Conservation (phyloP, 1,140 invertebrate species). For the Whitmania pigra region DNA sequence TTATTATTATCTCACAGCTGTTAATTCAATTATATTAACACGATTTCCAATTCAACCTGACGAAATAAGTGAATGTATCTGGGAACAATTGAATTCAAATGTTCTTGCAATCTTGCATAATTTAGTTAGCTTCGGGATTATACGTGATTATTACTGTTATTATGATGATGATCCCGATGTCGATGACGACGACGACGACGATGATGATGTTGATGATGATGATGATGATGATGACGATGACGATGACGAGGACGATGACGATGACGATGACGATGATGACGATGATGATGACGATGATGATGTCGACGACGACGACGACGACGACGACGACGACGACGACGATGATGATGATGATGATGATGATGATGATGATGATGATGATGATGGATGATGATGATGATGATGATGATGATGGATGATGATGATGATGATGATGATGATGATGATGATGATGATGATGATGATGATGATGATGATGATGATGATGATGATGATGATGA, state of each 20-base stretch:
- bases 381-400: too few species aligned
- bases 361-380: background rate
- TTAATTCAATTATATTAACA: too few species aligned
- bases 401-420: too few species aligned
- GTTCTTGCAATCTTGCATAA: too few species aligned
- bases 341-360: background rate
- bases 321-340: background rate
- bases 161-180: too few species aligned
- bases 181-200: background rate
- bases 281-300: constrained; percentile 7
- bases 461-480: background rate
- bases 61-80: too few species aligned
- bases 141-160: too few species aligned
- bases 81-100: too few species aligned
- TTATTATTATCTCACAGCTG: too few species aligned
- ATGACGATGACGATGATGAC: constrained; percentile 4
- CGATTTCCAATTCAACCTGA: too few species aligned
- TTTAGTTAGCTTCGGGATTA: too few species aligned
- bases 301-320: background rate
- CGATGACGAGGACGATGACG: background rate
- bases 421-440: background rate
- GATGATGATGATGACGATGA: constrained; percentile 5
- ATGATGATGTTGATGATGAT: background rate
- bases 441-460: constrained; percentile 9
- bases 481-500: constrained; percentile 3